Evolutionary conservation across 1,140 invertebrate species (phyloP).

Genomic region (Halictus rubicundus): DNA sequence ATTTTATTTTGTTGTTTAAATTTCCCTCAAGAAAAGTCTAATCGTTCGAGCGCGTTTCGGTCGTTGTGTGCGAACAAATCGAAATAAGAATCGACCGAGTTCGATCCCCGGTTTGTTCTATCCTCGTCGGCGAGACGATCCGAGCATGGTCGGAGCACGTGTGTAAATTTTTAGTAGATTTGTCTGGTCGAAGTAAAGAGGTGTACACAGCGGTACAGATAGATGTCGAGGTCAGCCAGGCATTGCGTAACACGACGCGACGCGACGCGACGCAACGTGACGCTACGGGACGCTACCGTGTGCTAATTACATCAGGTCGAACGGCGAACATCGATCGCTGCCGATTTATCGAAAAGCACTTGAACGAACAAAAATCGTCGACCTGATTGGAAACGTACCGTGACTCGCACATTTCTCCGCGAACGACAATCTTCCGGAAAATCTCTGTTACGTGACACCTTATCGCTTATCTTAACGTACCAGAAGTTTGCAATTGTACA

Average conservation of each 20-base stretch:
- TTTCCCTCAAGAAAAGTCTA: too few species aligned
- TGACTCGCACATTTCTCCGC: too few species aligned
- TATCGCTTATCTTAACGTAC: too few species aligned
- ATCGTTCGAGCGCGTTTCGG: too few species aligned
- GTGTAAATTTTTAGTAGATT: slow-evolving; percentile 6
- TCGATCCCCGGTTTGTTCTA: neutral
- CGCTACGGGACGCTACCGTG: neutral
- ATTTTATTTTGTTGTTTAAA: too few species aligned
- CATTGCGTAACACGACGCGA: slow-evolving; percentile 14
- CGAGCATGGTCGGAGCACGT: neutral
- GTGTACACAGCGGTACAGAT: slow-evolving; percentile 6
- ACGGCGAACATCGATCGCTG: neutral
- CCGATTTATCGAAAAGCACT: too few species aligned
- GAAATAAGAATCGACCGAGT: too few species aligned
- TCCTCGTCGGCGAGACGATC: neutral
- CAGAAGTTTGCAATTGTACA: too few species aligned
- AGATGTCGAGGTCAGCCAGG: slow-evolving; percentile 27
- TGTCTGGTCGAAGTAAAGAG: slow-evolving; percentile 3
- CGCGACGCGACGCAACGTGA: neutral
- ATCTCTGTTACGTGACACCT: too few species aligned
- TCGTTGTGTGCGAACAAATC: too few species aligned
- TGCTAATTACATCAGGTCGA: slow-evolving; percentile 17
- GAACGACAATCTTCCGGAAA: too few species aligned
- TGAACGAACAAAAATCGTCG: neutral
- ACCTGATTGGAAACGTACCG: too few species aligned